Base-by-base conservation (phyloP, 2,888 invertebrate species). In the Leptinotarsa tumamoca region DNA sequence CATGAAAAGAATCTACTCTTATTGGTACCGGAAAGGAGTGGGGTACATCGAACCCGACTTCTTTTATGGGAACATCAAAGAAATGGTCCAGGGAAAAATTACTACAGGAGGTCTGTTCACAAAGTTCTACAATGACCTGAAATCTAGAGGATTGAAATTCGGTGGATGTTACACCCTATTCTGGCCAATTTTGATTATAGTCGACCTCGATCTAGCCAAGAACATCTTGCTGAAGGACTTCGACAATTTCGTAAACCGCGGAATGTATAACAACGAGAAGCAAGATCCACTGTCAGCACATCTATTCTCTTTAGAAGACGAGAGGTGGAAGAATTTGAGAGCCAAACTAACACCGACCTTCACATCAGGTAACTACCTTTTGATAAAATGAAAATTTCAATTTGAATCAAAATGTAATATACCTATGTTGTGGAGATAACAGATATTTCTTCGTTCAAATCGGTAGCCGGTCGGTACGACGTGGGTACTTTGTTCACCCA, bases 281-380 rank as follows among this genome's bases (percentile, higher is more conserved):
- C 73, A 63, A 14, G 87, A 87, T 77, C 86, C 87, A 4, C 68
- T 88, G 4, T 80, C 80, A 50, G 85, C 78, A 4, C 83, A 87
- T 73, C 75, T 85, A 4, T 84, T 85, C 71, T 77, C 75, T 18
- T 72, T 85, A 50, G 83, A 84, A 17, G 88, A 86, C 14, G 81
- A 85, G 4, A 85, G 86, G 67, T 90, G 90, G 90, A 89, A 86
- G 77, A 83, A 84, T 33, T 77, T 89, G 52, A 81, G 90, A 66
- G 79, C 85, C 0, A 87, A 89, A 72, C 73, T 90, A 27, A 87
- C 89, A 4, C 82, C 83, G n/a, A 79, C 83, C 2, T 82, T 83
- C 70, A 82, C 80, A 17, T 77, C 77, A 15, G 79, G 80, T 77
- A 78, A 33, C 33, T 43, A 10, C 7, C 5, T 2, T 43, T 43